Percentiles rank a stretch among this genome's conserved stretches.
These are phyloP conservation scores for Hydrolagus affinis DNA, from an alignment of 2,113 vertebrate genomes.

Conservation along the genomic window DNA sequence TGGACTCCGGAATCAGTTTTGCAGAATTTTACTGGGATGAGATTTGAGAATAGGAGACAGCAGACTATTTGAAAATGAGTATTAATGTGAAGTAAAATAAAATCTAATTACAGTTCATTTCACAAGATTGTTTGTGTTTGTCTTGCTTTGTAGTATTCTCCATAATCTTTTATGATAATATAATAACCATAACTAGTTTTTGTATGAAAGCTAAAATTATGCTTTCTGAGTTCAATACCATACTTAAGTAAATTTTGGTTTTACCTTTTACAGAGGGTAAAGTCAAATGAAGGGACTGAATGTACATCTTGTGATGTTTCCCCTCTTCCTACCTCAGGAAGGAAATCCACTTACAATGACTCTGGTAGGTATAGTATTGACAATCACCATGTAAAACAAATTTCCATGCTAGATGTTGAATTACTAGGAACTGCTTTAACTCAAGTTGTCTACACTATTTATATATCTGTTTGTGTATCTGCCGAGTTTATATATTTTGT, in stretches of 20 bases:
- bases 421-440: neutral
- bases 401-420: neutral
- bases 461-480: neutral
- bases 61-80: neutral
- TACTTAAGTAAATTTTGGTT: neutral
- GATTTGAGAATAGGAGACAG: too few relatives aligned
- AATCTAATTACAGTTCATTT: neutral
- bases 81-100: slow-evolving; percentile 8
- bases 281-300: slow-evolving; percentile 12
- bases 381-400: neutral
- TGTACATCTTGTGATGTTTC: slow-evolving; percentile 19
- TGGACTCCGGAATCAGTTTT: too few relatives aligned
- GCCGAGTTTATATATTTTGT: neutral
- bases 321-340: neutral
- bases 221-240: neutral
- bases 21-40: too few relatives aligned
- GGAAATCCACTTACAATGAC: slow-evolving; percentile 1
- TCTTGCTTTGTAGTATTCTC: neutral
- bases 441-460: neutral
- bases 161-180: neutral
- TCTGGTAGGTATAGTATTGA: slow-evolving; percentile 7
- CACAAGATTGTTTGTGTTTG: neutral
- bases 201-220: neutral
- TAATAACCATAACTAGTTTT: too few relatives aligned
- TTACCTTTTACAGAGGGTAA: neutral